Conservation (phyloP, 2,888 invertebrate species). For the Colletes collaris region DNA sequence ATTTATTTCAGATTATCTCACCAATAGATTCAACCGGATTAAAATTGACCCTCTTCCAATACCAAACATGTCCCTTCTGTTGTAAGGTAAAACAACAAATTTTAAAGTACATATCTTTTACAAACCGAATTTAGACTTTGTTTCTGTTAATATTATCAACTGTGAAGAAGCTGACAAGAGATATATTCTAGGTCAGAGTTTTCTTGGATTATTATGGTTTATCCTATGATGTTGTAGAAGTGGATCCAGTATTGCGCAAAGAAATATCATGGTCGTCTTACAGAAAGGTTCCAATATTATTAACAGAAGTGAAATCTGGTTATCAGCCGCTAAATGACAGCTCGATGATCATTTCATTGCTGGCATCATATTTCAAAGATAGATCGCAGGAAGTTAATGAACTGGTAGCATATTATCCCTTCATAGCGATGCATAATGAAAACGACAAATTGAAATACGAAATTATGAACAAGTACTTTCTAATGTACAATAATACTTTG, state of each 20-base stretch:
- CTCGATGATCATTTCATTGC: constrained; percentile 94
- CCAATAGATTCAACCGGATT: constrained; percentile 88
- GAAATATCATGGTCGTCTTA: constrained; percentile 97
- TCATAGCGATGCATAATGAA: constrained; percentile 87
- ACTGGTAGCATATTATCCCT: constrained; percentile 91
- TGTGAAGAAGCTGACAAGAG: constrained; percentile 6
- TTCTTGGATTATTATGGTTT: constrained; percentile 96
- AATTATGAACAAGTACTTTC: constrained; percentile 93
- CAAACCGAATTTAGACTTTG: no score
- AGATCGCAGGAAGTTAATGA: constrained; percentile 86
- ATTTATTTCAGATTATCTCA: constrained; percentile 85
- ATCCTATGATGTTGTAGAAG: constrained; percentile 97
- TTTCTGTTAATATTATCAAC: background rate
- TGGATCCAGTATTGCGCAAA: constrained; percentile 96
- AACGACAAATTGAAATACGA: constrained; percentile 88
- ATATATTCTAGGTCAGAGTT: constrained; percentile 85
- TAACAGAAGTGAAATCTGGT: constrained; percentile 89
- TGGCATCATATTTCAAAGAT: constrained; percentile 91
- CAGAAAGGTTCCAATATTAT: constrained; percentile 96
- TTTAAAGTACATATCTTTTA: background rate
- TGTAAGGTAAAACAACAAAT: constrained; percentile 89
- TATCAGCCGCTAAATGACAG: constrained; percentile 96
- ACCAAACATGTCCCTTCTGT: constrained; percentile 98
- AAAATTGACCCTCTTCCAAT: constrained; percentile 96
- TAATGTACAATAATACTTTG: constrained; percentile 89